phyloP scores from a whole-genome alignment of 2,888 invertebrate species.

The Acanthosepion pharaonis region DNA sequence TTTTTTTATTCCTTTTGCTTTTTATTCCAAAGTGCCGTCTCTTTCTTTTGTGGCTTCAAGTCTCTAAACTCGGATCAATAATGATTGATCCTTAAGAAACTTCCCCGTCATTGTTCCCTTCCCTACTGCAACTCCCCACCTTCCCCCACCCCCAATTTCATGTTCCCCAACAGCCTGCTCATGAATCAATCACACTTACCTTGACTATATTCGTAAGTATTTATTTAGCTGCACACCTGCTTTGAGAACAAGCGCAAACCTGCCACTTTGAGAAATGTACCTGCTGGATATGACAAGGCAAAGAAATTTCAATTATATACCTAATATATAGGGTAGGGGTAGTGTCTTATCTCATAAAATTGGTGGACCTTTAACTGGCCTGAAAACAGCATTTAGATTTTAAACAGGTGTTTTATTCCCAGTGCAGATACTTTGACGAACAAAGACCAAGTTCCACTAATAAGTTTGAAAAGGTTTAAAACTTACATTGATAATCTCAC shows the following conservation, averaged over 20 bases:
- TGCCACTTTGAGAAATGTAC: not conserved
- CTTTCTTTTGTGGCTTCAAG: not conserved
- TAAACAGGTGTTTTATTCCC: not conserved
- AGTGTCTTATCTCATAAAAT: not conserved
- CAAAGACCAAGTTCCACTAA: not conserved
- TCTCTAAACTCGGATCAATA: slow-evolving; percentile 4
- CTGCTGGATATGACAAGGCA: slow-evolving; percentile 14
- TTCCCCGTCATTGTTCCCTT: not conserved
- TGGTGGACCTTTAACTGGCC: not conserved
- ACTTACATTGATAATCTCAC: not conserved
- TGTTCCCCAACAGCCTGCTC: not conserved
- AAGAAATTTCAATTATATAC: slow-evolving; percentile 21
- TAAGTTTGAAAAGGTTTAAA: not conserved
- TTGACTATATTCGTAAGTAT: not conserved
- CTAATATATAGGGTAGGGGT: not conserved
- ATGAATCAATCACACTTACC: slow-evolving; percentile 2
- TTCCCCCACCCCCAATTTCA: not conserved
- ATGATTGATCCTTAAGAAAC: slow-evolving; percentile 33
- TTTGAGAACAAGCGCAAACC: not conserved
- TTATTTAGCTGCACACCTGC: slow-evolving; percentile 33
- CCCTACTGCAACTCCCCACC: not conserved
- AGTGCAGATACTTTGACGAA: not conserved
- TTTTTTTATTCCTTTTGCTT: not conserved
- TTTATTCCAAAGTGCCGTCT: not conserved
- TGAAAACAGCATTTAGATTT: not conserved